Evolutionary conservation across 2,797 vertebrate genomes (phyloP), one percentile per base, ranked within the genome.

Genomic region (Triplophysa bombifrons): DNA sequence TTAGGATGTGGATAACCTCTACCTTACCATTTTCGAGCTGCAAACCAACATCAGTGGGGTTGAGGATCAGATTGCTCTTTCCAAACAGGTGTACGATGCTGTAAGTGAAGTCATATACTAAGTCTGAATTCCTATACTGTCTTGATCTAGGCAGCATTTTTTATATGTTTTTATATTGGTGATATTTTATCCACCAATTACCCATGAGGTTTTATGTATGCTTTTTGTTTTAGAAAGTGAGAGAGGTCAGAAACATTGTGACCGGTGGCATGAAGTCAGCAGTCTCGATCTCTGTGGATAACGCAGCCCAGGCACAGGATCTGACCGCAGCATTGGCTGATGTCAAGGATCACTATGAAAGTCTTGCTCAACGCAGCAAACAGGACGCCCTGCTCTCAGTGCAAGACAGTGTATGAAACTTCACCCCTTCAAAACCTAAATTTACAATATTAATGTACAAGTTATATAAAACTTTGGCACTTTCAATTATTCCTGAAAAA

Each of bases 281-380:
- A 8, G 83, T 91, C 81, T 92, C 90, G 73, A 92, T 91, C 80
- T 89, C 88, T 0, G 89, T 92, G 74, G 87, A 90, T 79, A 91
- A 91, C 76, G 83, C 89, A 1, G 88, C 87, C 4, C 90, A 90
- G 65, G 88, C 90, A 0, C 78, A 85, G 17, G 89, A 91, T 77
- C 86, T 91, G 71, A 90, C 88, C 66, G 55, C 89, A 13, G 90
- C 90, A 11, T 85, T 91, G 63, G 27, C 80, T 0, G 90, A 91
- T 0, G 88, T 90, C 80, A 90, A 90, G 84, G 1, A 63, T 10
- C 90, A 92, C 56, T 92, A 90, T 83, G 89, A 91, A 72, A 10
- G 79, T 25, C 80, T 92, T 66, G 88, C 90, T 38, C 77, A 87
- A 22, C 86, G 79, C 74, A 91, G 89, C 86, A 90, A 91, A 63